These are phyloP conservation scores for Caenorhabditis imperialis DNA, from an alignment of 2,888 invertebrate species.

Conservation along the genomic window DNA sequence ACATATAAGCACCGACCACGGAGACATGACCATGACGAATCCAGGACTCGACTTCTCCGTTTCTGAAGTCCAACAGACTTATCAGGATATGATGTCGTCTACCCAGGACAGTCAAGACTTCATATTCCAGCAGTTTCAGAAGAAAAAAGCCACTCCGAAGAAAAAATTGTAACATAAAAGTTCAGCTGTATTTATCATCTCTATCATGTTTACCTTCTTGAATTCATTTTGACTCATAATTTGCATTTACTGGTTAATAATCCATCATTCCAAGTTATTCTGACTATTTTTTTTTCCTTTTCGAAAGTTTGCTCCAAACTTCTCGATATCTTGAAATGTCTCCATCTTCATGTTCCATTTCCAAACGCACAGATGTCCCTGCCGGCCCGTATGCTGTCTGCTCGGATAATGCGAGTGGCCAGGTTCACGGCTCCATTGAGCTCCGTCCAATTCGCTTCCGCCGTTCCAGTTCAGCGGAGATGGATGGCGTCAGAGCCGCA, in stretches of 20 bases:
- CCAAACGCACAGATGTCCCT: constrained; percentile 15
- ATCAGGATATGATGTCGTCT: constrained; percentile 26
- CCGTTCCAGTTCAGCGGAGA: constrained; percentile 14
- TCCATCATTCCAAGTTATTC: too few relatives aligned
- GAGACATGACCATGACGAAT: constrained; percentile 7
- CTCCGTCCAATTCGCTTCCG: constrained; percentile 17
- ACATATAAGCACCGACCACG: background rate
- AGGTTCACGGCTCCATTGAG: constrained; percentile 1
- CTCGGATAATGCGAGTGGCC: constrained; percentile 6
- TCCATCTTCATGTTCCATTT: background rate
- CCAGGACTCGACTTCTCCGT: constrained; percentile 14
- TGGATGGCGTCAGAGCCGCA: constrained; percentile 72
- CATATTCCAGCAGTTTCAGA: constrained; percentile 27
- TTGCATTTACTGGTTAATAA: too few relatives aligned
- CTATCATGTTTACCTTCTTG: too few relatives aligned
- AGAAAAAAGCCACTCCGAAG: background rate
- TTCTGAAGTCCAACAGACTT: constrained; percentile 36
- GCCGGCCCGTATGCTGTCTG: constrained; percentile 3
- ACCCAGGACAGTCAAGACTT: constrained; percentile 51
- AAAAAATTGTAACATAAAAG: too few relatives aligned
- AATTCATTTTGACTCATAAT: too few relatives aligned
- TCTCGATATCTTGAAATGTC: background rate
- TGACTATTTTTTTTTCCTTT: too few relatives aligned
- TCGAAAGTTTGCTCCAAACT: too few relatives aligned
- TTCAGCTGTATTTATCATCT: too few relatives aligned